These are phyloP conservation scores for Aphidius gifuensis DNA, from an alignment of 1,140 invertebrate species.

Conservation along the genomic window DNA sequence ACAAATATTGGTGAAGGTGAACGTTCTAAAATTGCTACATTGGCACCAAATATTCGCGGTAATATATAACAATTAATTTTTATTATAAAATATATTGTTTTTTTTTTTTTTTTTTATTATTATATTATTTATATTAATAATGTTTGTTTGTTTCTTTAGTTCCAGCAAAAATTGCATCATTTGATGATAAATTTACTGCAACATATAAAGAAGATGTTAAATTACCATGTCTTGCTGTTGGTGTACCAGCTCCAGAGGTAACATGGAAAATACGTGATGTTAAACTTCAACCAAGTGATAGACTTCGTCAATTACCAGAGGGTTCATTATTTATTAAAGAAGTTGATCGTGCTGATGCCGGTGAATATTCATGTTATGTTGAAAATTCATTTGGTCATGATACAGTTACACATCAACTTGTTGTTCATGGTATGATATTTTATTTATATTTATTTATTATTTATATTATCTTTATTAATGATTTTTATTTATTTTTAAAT, in stretches of 20 bases:
- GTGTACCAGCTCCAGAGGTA: conserved; percentile 82
- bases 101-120: conserved; percentile 7
- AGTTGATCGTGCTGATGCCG: conserved; percentile 83
- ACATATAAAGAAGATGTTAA: conserved; percentile 90
- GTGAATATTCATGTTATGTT: conserved; percentile 87
- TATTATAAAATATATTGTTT: conserved; percentile 8
- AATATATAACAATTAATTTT: conserved; percentile 51
- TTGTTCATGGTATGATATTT: conserved; percentile 71
- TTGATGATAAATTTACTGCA: conserved; percentile 84
- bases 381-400: conserved; percentile 91
- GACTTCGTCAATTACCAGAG: conserved; percentile 79
- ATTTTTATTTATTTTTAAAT: background rate
- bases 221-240: conserved; percentile 86
- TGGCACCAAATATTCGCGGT: conserved; percentile 74
- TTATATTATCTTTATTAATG: background rate
- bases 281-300: conserved; percentile 67
- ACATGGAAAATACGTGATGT: conserved; percentile 78
- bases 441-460: background rate
- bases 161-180: conserved; percentile 88
- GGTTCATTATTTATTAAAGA: conserved; percentile 87
- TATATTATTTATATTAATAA: conserved; percentile 10
- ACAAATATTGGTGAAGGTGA: conserved; percentile 91
- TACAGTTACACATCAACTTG: conserved; percentile 83
- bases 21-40: conserved; percentile 78
- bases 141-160: conserved; percentile 53